phyloP scores from a whole-genome alignment of 2,797 vertebrate genomes.

The Acanthurus leucopareius region DNA sequence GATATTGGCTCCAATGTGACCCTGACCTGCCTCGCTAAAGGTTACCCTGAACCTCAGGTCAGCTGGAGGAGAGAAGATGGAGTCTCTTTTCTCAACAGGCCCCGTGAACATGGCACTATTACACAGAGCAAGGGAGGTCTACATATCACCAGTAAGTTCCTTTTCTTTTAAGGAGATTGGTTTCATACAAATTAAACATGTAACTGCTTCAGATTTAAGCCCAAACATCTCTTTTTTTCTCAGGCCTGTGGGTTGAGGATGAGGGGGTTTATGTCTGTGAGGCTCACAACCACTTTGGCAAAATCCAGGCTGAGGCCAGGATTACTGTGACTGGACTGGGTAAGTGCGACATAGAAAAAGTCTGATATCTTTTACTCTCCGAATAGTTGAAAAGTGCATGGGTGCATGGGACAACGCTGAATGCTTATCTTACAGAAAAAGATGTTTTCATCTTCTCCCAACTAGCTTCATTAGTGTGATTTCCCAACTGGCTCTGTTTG shows the following conservation, averaged over 20 bases:
- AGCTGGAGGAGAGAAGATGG: constrained; percentile 90
- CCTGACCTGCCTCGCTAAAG: constrained; percentile 88
- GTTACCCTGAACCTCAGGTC: constrained; percentile 92
- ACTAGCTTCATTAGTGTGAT: too few species aligned
- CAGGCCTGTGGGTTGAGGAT: constrained; percentile 95
- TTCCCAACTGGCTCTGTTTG: too few species aligned
- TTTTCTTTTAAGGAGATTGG: background rate
- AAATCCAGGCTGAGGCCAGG: constrained; percentile 86
- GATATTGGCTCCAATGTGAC: constrained; percentile 93
- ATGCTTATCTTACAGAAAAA: too few species aligned
- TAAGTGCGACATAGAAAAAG: constrained; percentile 72
- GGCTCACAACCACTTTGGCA: constrained; percentile 96
- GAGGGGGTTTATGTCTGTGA: constrained; percentile 93
- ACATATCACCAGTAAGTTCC: constrained; percentile 89
- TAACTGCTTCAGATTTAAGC: background rate
- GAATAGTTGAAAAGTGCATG: background rate
- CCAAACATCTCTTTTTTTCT: constrained; percentile 18
- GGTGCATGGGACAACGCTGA: too few species aligned
- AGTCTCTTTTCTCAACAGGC: constrained; percentile 83
- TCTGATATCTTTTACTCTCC: background rate
- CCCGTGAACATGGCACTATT: constrained; percentile 81
- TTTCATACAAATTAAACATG: background rate
- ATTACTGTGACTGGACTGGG: constrained; percentile 95
- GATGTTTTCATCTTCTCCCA: too few species aligned
- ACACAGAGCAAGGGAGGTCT: constrained; percentile 88